phyloP scores from a whole-genome alignment of 1,140 invertebrate genomes.

The Drosophila littoralis region DNA sequence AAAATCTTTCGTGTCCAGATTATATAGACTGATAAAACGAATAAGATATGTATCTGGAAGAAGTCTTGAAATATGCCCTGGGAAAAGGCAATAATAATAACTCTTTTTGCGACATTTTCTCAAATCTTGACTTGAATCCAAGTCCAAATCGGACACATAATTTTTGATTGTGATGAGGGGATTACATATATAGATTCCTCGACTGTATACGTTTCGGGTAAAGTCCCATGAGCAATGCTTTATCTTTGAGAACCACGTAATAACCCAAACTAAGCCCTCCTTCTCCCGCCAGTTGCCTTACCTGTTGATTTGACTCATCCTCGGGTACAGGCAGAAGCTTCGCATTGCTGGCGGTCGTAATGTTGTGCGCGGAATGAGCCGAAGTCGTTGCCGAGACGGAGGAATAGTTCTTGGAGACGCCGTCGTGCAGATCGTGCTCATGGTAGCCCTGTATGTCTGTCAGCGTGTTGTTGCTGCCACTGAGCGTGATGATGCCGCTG shows the following conservation, averaged over 20 bases:
- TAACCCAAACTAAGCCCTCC: not conserved
- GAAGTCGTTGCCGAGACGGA: slow-evolving; percentile 55
- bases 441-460: slow-evolving; percentile 75
- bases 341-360: slow-evolving; percentile 79
- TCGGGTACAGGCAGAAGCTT: slow-evolving; percentile 69
- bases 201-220: not conserved
- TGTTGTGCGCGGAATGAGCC: slow-evolving; percentile 64
- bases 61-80: not conserved
- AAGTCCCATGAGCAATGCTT: not conserved
- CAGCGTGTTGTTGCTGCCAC: slow-evolving; percentile 79
- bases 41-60: not conserved
- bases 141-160: too few relatives aligned
- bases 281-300: slow-evolving; percentile 37
- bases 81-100: too few relatives aligned
- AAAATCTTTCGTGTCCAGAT: slow-evolving; percentile 5
- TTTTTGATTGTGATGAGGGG: too few relatives aligned
- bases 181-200: not conserved
- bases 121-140: too few relatives aligned
- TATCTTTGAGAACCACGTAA: not conserved
- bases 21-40: not conserved
- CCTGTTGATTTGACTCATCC: slow-evolving; percentile 81
- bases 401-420: slow-evolving; percentile 70
- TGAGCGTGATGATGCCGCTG: slow-evolving; percentile 78
- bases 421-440: slow-evolving; percentile 59
- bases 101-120: too few relatives aligned